These are phyloP conservation scores for Myotis findleyi DNA, from an alignment of 2,797 vertebrate species.

Conservation along the genomic window DNA sequence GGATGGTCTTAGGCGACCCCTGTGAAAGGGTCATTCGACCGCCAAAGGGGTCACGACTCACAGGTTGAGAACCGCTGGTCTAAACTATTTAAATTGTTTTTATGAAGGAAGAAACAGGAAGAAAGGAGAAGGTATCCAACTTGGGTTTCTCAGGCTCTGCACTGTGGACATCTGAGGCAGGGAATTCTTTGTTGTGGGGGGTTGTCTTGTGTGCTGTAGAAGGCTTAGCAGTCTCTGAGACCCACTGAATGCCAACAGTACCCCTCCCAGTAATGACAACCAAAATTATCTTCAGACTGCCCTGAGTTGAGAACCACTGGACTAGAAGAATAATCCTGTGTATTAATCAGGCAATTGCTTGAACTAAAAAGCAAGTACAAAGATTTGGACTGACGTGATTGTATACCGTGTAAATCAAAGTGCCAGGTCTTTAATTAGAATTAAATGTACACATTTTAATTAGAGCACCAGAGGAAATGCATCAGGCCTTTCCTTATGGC, in stretches of 20 bases:
- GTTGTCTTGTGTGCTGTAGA: background rate
- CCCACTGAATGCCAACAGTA: background rate
- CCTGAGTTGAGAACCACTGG: background rate
- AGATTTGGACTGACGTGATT: background rate
- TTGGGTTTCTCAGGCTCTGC: background rate
- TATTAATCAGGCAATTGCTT: background rate
- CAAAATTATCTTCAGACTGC: background rate
- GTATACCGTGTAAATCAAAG: background rate
- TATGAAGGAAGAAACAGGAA: background rate
- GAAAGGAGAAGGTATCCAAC: background rate
- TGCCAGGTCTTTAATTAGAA: slow-evolving; percentile 26
- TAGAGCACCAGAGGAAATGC: background rate
- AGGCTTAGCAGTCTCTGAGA: background rate
- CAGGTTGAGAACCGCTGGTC: background rate
- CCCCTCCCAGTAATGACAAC: background rate
- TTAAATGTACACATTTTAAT: slow-evolving; percentile 50
- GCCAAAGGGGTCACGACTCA: no score
- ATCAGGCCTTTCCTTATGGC: background rate
- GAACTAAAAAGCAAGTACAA: slow-evolving; percentile 25
- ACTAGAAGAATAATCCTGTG: background rate
- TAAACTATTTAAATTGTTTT: slow-evolving; percentile 26
- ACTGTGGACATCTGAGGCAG: background rate
- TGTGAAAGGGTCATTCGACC: no score
- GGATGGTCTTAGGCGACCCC: no score
- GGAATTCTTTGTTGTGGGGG: background rate